These are phyloP conservation scores for Zapornia atra DNA, from an alignment of 2,113 vertebrate species.

Conservation along the genomic window DNA sequence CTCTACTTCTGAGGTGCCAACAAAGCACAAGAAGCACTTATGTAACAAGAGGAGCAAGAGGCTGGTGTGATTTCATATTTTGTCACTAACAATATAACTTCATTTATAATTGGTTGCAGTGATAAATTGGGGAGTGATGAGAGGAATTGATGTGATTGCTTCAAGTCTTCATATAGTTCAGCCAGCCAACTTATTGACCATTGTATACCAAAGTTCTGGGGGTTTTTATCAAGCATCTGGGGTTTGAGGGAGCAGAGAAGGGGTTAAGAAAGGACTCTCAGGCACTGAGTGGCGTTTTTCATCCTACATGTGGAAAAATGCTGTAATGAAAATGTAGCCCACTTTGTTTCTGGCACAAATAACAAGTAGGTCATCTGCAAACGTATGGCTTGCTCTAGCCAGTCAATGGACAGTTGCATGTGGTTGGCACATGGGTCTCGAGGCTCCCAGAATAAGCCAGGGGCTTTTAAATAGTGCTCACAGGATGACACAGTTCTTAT, in stretches of 20 bases:
- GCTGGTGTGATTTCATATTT: not conserved
- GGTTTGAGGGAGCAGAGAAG: not conserved
- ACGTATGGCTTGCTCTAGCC: not conserved
- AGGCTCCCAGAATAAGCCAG: not conserved
- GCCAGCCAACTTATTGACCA: not conserved
- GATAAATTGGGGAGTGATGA: not conserved
- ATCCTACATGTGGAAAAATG: not conserved
- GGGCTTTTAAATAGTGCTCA: not conserved
- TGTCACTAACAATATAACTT: not conserved
- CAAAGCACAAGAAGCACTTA: not conserved
- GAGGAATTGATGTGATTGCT: not conserved
- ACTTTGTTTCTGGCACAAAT: not conserved
- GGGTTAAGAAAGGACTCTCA: not conserved
- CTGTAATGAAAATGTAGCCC: no score
- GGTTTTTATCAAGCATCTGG: not conserved
- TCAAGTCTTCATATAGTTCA: not conserved
- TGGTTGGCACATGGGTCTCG: not conserved
- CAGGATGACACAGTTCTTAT: not conserved
- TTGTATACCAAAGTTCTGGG: not conserved
- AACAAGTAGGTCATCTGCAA: not conserved
- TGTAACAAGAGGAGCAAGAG: not conserved
- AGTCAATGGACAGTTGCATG: not conserved
- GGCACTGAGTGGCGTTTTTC: not conserved
- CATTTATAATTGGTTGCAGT: not conserved
- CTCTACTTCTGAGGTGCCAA: not conserved